Base-by-base conservation (phyloP, 2,888 invertebrate genomes). In the Chrysina gloriosa region DNA sequence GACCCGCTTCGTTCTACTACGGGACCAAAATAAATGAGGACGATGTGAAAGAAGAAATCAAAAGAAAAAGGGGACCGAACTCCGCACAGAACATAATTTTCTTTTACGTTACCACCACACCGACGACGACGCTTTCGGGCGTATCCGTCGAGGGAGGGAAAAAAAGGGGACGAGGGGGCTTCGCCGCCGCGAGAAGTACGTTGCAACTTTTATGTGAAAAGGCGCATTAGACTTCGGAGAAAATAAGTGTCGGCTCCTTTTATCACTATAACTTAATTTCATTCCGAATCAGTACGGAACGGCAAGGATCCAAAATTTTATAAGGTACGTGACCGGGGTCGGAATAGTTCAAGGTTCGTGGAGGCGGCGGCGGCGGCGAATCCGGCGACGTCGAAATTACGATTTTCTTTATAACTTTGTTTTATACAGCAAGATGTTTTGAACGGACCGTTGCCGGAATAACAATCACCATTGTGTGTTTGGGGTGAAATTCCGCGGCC, bases 241-340 rank as follows among this genome's bases (percentile, higher is more conserved):
- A 65, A 65, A 65, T 56, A 65, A 65, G 54, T 56, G 67, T 63
- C 67, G 67, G 63, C 54, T 68, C 42, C 68, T 42, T 68, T 68
- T 54, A 68, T 68, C 52, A 52, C 63, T 48, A 54, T 68, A 68
- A 68, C 63, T 68, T 68, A 68, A 68, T 68, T 68, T 68, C 45
- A 66, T 66, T 66, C 66, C 42, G 66, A 66, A 66, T 66, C 66
- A 47, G 66, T 58, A 58, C 42, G 47, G 16, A 23, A 16, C 19
- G 45, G 21, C 19, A 14, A n/a, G 36, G 36, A 47, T 31, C 47
- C 54, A 58, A 54, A 66, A 66, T 66, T 66, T 66, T 66, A 66
- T 56, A 66, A 66, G 65, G 47, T 54, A 66, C 66, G 66, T 66
- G 66, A 66, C 29, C n/a, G 9, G 66, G 58, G 45, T 47, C 25